phyloP scores from a whole-genome alignment of 2,797 vertebrate species.

The Pterois miles region DNA sequence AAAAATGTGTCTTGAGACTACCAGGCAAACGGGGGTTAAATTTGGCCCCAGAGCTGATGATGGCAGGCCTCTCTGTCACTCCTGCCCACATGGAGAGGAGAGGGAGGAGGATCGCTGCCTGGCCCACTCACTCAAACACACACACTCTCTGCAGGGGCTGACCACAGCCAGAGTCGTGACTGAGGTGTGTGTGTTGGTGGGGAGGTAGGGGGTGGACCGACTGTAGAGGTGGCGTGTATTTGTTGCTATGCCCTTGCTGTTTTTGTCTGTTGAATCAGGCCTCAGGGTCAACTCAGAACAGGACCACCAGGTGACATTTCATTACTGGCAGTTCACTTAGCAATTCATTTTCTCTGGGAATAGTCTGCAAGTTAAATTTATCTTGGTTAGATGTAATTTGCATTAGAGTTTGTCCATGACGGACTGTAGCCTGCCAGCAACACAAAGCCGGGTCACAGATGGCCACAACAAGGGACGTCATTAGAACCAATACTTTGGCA shows the following conservation, averaged over 20 bases:
- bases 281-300: constrained; percentile 5
- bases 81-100: constrained; percentile 42
- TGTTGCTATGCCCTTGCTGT: constrained; percentile 32
- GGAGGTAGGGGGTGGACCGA: not conserved
- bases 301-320: constrained; percentile 12
- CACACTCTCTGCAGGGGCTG: constrained; percentile 57
- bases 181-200: constrained; percentile 17
- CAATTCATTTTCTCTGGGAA: constrained; percentile 26
- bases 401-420: not conserved
- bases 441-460: not conserved
- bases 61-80: constrained; percentile 60
- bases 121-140: constrained; percentile 63
- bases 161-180: constrained; percentile 65
- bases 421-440: constrained; percentile 1
- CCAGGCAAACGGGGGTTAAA: constrained; percentile 42
- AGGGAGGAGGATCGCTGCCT: constrained; percentile 38
- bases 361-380: constrained; percentile 22
- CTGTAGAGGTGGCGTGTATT: constrained; percentile 24
- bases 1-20: not conserved
- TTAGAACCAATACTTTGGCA: too few species aligned
- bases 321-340: constrained; percentile 1
- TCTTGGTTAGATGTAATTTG: constrained; percentile 40
- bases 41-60: constrained; percentile 49
- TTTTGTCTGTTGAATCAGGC: constrained; percentile 11
- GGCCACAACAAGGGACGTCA: not conserved